Base-by-base conservation (phyloP, 2,888 invertebrate species). In the Argyresthia goedartella region DNA sequence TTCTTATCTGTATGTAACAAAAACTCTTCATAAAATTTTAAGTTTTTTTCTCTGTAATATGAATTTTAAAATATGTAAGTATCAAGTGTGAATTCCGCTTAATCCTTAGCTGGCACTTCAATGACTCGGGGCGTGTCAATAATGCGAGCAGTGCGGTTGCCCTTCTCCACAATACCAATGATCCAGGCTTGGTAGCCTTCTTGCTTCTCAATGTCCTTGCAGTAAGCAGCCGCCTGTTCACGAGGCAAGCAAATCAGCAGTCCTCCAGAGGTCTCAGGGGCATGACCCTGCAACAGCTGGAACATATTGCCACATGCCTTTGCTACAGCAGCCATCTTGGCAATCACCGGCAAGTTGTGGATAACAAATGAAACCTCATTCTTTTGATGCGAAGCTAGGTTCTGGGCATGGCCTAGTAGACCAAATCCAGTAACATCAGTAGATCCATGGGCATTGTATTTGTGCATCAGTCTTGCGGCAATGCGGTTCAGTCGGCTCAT, bases 111-210 rank as follows among this genome's bases (percentile, higher is more conserved):
- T 1, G 96, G 95, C 60, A 97, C 97, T 88, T 97, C 97, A 73
- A 98, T 97, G 43, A 98, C 95, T 80, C 97, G 90, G 8, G 97
- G 97, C 69, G 97, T 97, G 74, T 97, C 97, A 68, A 97, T 97
- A 57, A 98, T 96, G 55, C 96, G 91, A 8, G 97, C 98, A 1
- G 95, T 95, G 60, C 96, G 91, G 76, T 94, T 94, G 47, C 97
- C 97, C 75, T 95, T 95, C 74, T 98, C 97, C 15, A 98, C 97
- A 69, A 97, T 96, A 39, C 98, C 98, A 69, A 98, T 95, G 66
- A 98, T 97, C 97, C 97, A 98, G 0, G 97, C 95, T 73, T 97
- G 95, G 76, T 95, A 96, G 4, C 96, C 96, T 74, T 98, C 97
- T 67, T 95, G 94, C 70, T 95, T 95, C 70, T 97, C 96, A 65